Evolutionary conservation across 2,113 vertebrate genomes (phyloP).

Genomic region (Neodontobutis hainanensis): DNA sequence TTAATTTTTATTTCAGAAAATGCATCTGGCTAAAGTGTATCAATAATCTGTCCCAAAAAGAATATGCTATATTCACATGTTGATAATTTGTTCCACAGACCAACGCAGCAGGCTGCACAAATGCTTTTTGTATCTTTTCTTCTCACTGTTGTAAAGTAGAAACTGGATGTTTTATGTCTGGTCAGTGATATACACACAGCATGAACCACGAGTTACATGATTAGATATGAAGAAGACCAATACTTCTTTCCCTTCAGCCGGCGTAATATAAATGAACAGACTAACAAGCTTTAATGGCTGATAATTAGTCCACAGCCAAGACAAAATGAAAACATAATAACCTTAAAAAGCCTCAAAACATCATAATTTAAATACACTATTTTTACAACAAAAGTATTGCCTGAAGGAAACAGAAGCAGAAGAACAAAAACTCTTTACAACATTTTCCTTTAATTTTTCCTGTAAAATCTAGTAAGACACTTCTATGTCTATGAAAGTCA

Average conservation of each 20-base stretch:
- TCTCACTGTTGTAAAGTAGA: background rate
- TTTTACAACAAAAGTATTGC: too few relatives aligned
- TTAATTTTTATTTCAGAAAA: too few relatives aligned
- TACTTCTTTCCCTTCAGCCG: too few relatives aligned
- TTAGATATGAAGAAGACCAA: background rate
- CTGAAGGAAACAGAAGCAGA: too few relatives aligned
- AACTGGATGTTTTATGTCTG: background rate
- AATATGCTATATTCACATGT: too few relatives aligned
- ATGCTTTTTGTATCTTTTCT: too few relatives aligned
- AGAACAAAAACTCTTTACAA: too few relatives aligned
- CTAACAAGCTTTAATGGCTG: background rate
- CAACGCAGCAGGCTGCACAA: too few relatives aligned
- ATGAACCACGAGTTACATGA: background rate
- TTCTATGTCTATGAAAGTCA: background rate
- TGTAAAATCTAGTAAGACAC: conserved; percentile 1
- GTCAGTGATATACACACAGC: background rate
- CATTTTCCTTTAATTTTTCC: too few relatives aligned
- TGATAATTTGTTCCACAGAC: too few relatives aligned
- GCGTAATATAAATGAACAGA: background rate
- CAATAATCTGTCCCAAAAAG: too few relatives aligned
- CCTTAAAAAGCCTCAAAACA: background rate
- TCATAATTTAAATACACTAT: background rate
- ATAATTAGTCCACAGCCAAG: background rate
- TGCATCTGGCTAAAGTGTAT: too few relatives aligned
- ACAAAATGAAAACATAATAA: conserved; percentile 2